phyloP scores from a whole-genome alignment of 1,140 invertebrate species.

The Drosophila mauritiana region DNA sequence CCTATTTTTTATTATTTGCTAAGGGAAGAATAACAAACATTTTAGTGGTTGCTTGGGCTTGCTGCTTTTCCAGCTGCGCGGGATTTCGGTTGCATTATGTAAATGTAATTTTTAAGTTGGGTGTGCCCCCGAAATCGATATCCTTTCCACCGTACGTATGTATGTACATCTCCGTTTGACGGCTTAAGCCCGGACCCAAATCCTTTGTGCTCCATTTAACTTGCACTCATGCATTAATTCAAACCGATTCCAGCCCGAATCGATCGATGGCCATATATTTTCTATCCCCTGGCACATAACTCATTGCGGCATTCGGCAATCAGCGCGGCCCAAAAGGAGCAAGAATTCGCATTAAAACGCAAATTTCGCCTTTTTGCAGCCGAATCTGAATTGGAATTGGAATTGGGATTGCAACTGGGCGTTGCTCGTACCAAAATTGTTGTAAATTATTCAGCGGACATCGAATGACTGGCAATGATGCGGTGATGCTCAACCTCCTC shows the following conservation, averaged over 20 bases:
- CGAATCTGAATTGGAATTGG: conserved; percentile 26
- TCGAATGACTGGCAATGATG: conserved; percentile 71
- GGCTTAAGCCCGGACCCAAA: conserved; percentile 13
- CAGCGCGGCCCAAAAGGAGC: conserved; percentile 9
- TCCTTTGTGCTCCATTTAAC: conserved; percentile 49
- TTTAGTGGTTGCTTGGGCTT: conserved; percentile 17
- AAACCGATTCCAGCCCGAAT: conserved; percentile 19
- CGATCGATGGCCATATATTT: conserved; percentile 39
- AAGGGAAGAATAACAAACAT: conserved; percentile 57
- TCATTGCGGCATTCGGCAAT: conserved; percentile 45
- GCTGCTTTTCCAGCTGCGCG: not conserved
- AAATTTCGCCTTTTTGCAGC: conserved; percentile 37
- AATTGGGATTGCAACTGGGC: conserved; percentile 34
- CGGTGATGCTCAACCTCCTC: conserved; percentile 22
- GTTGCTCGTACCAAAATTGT: conserved; percentile 56
- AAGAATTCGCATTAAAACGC: conserved; percentile 57
- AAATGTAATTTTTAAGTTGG: conserved; percentile 69
- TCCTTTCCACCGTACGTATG: not conserved
- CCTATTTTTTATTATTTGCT: conserved; percentile 27
- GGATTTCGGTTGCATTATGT: conserved; percentile 73
- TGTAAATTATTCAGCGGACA: conserved; percentile 74
- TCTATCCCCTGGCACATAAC: conserved; percentile 40
- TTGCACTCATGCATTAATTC: conserved; percentile 48
- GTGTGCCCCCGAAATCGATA: not conserved
- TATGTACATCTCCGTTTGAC: not conserved